A percentile compares a stretch with the other conserved stretches of the same genome.
Conservation (phyloP, 1,140 invertebrate genomes). For the Sarcophaga bullata region DNA sequence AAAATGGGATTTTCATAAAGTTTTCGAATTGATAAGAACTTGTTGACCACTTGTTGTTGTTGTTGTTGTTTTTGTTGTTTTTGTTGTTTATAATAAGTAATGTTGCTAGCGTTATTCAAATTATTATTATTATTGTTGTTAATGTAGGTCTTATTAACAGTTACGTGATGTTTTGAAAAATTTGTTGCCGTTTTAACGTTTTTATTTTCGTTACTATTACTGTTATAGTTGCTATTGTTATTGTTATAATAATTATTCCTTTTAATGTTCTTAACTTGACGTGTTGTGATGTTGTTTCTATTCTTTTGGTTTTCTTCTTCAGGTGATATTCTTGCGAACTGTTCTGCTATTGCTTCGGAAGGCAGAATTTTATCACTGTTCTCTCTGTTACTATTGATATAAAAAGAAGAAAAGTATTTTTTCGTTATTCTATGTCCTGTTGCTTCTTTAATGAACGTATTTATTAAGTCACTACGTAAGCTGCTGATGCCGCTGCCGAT, state of each 20-base stretch:
- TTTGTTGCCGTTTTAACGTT: neutral
- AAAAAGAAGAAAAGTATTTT: too few relatives aligned
- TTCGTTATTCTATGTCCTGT: too few relatives aligned
- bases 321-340: too few relatives aligned
- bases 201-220: neutral
- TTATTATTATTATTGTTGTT: constrained; percentile 5
- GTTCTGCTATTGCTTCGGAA: too few relatives aligned
- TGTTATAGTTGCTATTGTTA: constrained; percentile 42
- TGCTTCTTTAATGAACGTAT: neutral
- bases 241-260: constrained; percentile 42
- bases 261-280: constrained; percentile 28
- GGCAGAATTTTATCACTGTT: too few relatives aligned
- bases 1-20: constrained; percentile 11
- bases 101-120: neutral
- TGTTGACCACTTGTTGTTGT: constrained; percentile 17
- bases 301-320: constrained; percentile 10
- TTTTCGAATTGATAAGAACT: neutral
- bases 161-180: constrained; percentile 13
- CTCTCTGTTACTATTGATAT: too few relatives aligned
- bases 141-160: neutral
- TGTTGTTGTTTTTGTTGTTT: constrained; percentile 10
- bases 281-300: constrained; percentile 28
- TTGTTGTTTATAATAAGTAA: neutral
- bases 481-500: constrained; percentile 50
- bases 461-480: neutral